A percentile compares a stretch with the other conserved stretches of the same genome.
These are phyloP conservation scores for Hiodon tergisus DNA, from an alignment of 2,113 vertebrate species.

Conservation along the genomic window DNA sequence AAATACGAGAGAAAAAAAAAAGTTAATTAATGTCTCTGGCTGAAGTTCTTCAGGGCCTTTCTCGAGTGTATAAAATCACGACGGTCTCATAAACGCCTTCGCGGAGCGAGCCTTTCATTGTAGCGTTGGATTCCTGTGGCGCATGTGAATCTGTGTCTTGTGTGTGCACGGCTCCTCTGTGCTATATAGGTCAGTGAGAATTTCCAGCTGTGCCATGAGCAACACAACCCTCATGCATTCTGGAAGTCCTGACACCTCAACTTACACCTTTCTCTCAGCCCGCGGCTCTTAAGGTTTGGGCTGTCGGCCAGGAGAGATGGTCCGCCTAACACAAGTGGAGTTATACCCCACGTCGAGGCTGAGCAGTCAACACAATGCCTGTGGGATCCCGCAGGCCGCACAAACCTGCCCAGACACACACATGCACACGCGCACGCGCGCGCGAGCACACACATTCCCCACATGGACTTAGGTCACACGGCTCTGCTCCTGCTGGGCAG, in stretches of 20 bases:
- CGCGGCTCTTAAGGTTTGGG: background rate
- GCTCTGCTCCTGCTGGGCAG: background rate
- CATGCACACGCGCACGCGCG: constrained; percentile 32
- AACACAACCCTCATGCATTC: constrained; percentile 47
- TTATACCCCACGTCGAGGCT: background rate
- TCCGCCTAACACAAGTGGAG: background rate
- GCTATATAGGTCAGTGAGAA: constrained; percentile 50
- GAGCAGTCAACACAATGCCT: constrained; percentile 8
- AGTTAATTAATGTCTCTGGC: too few relatives aligned
- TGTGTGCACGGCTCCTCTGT: constrained; percentile 10
- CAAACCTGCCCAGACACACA: constrained; percentile 21
- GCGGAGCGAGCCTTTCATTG: too few relatives aligned
- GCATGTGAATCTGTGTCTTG: background rate
- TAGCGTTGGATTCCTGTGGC: too few relatives aligned
- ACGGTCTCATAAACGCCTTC: too few relatives aligned
- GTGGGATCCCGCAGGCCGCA: constrained; percentile 1
- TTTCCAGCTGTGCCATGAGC: constrained; percentile 44
- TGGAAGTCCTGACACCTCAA: constrained; percentile 53
- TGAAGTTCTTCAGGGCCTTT: too few relatives aligned
- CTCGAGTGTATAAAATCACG: too few relatives aligned
- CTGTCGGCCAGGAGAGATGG: background rate
- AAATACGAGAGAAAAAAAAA: too few relatives aligned
- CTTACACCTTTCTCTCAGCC: constrained; percentile 29
- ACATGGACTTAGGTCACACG: background rate
- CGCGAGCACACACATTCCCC: constrained; percentile 27